Evolutionary conservation across 2,113 vertebrate genomes (phyloP).

Genomic region (Boulengeromyrus knoepffleri): DNA sequence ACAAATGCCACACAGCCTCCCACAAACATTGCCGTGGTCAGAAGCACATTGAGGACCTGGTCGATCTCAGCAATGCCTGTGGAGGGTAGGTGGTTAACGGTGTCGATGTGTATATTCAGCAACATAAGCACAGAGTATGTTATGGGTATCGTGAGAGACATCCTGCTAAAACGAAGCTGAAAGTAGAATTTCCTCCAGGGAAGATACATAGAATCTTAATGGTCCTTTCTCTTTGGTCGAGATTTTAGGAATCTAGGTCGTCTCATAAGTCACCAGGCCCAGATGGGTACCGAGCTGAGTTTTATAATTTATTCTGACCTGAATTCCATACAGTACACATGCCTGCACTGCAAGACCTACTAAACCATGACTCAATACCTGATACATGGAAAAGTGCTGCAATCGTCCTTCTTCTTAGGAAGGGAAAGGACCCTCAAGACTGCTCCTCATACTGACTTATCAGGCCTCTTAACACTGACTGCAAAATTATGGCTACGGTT

Average conservation of each 20-base stretch:
- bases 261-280: neutral
- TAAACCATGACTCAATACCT: neutral
- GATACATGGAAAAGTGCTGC: neutral
- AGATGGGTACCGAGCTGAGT: neutral
- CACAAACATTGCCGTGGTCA: slow-evolving; percentile 97
- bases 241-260: neutral
- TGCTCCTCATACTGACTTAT: neutral
- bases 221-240: neutral
- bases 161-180: neutral
- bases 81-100: neutral
- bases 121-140: neutral
- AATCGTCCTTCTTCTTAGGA: neutral
- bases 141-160: neutral
- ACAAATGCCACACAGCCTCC: slow-evolving; percentile 92
- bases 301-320: neutral
- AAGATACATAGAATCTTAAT: neutral
- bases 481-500: neutral
- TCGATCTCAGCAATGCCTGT: slow-evolving; percentile 83
- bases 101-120: neutral
- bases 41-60: slow-evolving; percentile 89
- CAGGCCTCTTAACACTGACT: neutral
- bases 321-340: neutral
- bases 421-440: neutral
- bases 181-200: neutral
- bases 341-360: neutral